Conservation (phyloP, 2,113 vertebrate species). For the Proterorhinus semilunaris region DNA sequence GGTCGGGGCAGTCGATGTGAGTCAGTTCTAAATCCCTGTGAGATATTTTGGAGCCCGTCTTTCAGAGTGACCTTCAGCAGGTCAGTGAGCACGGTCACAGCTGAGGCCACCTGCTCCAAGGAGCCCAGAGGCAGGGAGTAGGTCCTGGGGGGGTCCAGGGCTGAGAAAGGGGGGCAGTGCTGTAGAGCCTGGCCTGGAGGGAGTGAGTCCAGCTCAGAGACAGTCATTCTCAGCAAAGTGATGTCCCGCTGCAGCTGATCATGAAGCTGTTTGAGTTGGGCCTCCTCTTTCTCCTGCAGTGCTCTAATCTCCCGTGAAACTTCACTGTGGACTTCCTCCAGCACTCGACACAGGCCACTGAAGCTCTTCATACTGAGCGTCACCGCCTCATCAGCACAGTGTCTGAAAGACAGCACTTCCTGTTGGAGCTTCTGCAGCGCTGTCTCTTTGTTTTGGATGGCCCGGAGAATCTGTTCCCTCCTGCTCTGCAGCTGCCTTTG, state of each 20-base stretch:
- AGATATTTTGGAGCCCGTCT: background rate
- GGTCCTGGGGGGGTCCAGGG: background rate
- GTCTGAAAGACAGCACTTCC: background rate
- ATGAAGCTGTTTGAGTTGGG: background rate
- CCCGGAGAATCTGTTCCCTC: background rate
- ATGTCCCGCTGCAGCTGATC: background rate
- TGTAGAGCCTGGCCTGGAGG: background rate
- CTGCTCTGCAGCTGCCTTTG: background rate
- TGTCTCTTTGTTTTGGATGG: background rate
- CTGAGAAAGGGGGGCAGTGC: background rate
- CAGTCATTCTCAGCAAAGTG: background rate
- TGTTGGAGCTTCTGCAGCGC: constrained; percentile 1
- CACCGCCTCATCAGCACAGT: background rate
- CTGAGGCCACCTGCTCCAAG: background rate
- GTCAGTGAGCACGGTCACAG: background rate
- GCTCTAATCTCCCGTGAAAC: background rate
- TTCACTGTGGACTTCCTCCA: background rate
- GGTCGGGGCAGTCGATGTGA: background rate
- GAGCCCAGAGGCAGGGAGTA: background rate
- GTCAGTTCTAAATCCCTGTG: background rate
- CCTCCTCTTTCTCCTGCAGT: background rate
- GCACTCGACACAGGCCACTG: background rate
- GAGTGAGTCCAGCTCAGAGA: background rate
- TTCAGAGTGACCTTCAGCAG: background rate
- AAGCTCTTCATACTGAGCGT: background rate